Conservation (phyloP, 2,113 vertebrate genomes). For the Neodontobutis hainanensis region DNA sequence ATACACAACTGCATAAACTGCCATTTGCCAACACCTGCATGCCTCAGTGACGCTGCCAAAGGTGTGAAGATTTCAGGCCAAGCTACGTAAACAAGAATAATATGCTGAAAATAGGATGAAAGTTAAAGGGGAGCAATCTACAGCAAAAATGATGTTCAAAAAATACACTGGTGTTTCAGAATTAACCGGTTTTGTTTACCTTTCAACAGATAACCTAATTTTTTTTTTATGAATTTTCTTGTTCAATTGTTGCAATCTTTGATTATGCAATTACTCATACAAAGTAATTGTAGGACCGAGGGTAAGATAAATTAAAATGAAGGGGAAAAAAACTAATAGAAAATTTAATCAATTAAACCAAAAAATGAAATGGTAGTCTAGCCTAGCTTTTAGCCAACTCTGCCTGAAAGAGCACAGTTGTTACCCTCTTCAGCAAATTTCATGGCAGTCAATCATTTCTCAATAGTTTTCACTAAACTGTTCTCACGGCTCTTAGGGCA, state of each 20-base stretch:
- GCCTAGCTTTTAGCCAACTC: conserved; percentile 22
- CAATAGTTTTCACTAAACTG: conserved; percentile 25
- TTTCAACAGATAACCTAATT: too few species aligned
- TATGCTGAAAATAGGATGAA: conserved; percentile 62
- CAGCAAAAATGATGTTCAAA: conserved; percentile 20
- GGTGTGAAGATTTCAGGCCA: conserved; percentile 65
- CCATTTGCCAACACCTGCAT: conserved; percentile 62
- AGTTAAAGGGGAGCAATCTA: neutral
- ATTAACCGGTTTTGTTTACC: too few species aligned
- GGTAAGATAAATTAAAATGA: neutral
- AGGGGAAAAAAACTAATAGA: neutral
- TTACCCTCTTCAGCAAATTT: conserved; percentile 37
- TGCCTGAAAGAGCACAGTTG: conserved; percentile 54
- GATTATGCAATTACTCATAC: too few species aligned
- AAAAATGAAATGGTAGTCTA: neutral
- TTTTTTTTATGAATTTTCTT: too few species aligned
- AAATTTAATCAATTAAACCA: neutral
- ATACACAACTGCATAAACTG: conserved; percentile 49
- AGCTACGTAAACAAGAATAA: conserved; percentile 50
- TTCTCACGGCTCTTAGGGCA: conserved; percentile 29
- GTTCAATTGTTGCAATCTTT: too few species aligned
- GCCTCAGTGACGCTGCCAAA: conserved; percentile 64
- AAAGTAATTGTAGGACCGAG: too few species aligned
- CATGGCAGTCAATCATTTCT: conserved; percentile 34
- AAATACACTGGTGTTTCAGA: neutral